These are phyloP conservation scores for Oasisia sp. DNA, from an alignment of 2,888 invertebrate species.

Conservation along the genomic window DNA sequence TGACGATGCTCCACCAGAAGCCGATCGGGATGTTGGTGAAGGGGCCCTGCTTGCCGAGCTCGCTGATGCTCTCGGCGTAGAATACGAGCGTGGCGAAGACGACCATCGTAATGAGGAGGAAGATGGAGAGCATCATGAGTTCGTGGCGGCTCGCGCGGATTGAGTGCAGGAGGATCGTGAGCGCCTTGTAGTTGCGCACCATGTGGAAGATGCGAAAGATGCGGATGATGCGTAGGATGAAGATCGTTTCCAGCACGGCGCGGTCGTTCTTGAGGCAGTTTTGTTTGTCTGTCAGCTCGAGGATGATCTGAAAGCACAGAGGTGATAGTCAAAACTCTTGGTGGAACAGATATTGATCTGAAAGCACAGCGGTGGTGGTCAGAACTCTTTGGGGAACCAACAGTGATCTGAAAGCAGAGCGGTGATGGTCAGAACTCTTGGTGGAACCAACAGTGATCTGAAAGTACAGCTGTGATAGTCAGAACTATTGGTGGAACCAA, in stretches of 20 bases:
- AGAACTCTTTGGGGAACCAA: too few species aligned
- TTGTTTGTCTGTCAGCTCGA: conserved; percentile 52
- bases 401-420: too few species aligned
- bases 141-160: conserved; percentile 61
- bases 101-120: conserved; percentile 60
- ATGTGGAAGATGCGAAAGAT: conserved; percentile 67
- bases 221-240: conserved; percentile 66
- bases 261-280: conserved; percentile 59
- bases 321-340: conserved; percentile 26
- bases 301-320: conserved; percentile 43
- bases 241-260: conserved; percentile 62
- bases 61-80: background rate
- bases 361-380: too few species aligned
- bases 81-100: conserved; percentile 20
- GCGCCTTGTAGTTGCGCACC: conserved; percentile 65
- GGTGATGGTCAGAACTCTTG: too few species aligned
- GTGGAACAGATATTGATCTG: too few species aligned
- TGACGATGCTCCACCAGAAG: conserved; percentile 66
- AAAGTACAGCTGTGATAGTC: too few species aligned
- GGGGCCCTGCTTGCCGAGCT: background rate
- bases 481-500: too few species aligned
- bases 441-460: too few species aligned
- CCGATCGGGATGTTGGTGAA: conserved; percentile 48
- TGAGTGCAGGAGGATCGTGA: conserved; percentile 66
- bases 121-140: conserved; percentile 44